phyloP scores from a whole-genome alignment of 2,797 vertebrate genomes.

The Ctenosaura bakeri region DNA sequence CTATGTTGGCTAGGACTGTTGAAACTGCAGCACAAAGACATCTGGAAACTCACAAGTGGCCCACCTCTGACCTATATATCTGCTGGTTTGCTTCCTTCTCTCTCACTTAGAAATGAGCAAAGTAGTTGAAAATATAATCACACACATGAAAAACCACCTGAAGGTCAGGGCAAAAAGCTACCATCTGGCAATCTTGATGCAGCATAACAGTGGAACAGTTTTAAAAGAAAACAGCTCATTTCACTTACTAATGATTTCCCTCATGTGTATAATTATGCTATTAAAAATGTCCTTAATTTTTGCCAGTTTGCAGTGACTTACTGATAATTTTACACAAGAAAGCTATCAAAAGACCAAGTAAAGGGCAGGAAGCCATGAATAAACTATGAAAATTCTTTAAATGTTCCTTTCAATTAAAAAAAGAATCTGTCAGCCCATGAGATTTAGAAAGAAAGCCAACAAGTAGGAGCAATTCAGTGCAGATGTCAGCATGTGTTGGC shows the following conservation, averaged over 20 bases:
- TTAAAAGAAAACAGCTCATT: slow-evolving; percentile 52
- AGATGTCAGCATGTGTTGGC: slow-evolving; percentile 50
- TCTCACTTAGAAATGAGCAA: slow-evolving; percentile 35
- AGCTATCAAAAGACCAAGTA: slow-evolving; percentile 38
- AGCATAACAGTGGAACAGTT: slow-evolving; percentile 40
- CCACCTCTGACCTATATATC: not conserved
- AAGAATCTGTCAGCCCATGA: slow-evolving; percentile 29
- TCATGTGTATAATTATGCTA: slow-evolving; percentile 42
- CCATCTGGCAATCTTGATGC: slow-evolving; percentile 54
- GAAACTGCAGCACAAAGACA: not conserved
- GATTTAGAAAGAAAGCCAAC: slow-evolving; percentile 33
- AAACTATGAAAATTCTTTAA: slow-evolving; percentile 24
- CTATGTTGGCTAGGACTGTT: not conserved
- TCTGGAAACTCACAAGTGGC: not conserved
- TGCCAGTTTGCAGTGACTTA: slow-evolving; percentile 51
- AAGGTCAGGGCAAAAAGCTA: slow-evolving; percentile 56
- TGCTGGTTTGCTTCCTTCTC: not conserved
- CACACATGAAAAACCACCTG: slow-evolving; percentile 52
- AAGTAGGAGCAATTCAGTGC: slow-evolving; percentile 47
- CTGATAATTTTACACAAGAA: slow-evolving; percentile 54
- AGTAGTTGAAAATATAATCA: not conserved
- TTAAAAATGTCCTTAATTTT: slow-evolving; percentile 55
- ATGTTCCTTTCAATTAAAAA: slow-evolving; percentile 46
- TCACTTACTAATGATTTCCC: slow-evolving; percentile 54
- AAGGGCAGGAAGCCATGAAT: slow-evolving; percentile 40